Conservation (phyloP, 2,888 invertebrate species). For the Portevinia maculata region DNA sequence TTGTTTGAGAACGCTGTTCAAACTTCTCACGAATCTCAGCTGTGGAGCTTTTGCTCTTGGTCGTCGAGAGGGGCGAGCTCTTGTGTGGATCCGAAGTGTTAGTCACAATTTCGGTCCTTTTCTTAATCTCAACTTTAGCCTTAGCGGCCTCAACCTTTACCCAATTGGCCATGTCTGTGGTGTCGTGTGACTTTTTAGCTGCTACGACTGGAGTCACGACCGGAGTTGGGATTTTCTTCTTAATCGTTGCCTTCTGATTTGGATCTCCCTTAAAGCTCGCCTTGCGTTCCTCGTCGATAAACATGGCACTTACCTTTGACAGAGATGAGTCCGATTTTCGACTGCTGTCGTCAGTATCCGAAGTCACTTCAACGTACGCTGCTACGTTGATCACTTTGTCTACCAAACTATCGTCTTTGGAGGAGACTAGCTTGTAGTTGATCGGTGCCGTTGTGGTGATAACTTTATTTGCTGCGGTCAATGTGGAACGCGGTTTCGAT, state of each 20-base stretch:
- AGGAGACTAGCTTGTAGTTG: constrained; percentile 79
- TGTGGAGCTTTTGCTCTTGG: constrained; percentile 77
- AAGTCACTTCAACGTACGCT: constrained; percentile 82
- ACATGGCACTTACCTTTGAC: constrained; percentile 82
- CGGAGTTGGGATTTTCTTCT: constrained; percentile 70
- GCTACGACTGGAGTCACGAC: constrained; percentile 5
- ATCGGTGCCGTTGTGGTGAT: constrained; percentile 77
- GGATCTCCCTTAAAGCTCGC: constrained; percentile 82
- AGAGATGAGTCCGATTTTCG: constrained; percentile 81
- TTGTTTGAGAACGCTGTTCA: constrained; percentile 77
- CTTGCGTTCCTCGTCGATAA: constrained; percentile 82
- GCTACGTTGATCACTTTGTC: constrained; percentile 83
- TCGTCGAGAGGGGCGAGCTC: constrained; percentile 43
- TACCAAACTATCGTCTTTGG: constrained; percentile 80
- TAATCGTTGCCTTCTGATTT: constrained; percentile 77
- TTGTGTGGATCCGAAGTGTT: constrained; percentile 71
- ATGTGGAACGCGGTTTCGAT: constrained; percentile 81
- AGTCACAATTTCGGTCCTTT: constrained; percentile 74
- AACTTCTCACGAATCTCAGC: constrained; percentile 82
- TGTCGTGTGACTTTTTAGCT: constrained; percentile 67
- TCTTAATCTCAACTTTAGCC: constrained; percentile 74
- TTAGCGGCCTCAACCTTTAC: constrained; percentile 79
- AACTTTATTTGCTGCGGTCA: constrained; percentile 76
- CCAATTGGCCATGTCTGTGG: constrained; percentile 79
- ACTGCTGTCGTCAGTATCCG: constrained; percentile 82